Conservation (phyloP, 2,797 vertebrate genomes). For the Pantherophis vulpinus region DNA sequence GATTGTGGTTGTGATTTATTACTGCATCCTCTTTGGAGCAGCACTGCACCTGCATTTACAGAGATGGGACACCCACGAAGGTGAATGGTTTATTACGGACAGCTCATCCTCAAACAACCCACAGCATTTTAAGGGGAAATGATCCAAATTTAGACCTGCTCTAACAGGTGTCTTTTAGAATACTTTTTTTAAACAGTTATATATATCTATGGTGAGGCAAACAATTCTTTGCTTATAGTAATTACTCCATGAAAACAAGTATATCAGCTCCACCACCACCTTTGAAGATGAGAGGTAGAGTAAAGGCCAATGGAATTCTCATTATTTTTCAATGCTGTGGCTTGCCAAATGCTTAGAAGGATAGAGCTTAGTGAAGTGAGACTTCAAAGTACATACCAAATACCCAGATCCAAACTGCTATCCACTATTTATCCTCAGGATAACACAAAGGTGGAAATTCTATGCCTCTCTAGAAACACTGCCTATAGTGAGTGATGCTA, state of each 20-base stretch:
- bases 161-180: conserved; percentile 70
- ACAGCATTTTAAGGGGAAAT: conserved; percentile 58
- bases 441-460: background rate
- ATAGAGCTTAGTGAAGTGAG: conserved; percentile 44
- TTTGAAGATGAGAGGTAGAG: conserved; percentile 30
- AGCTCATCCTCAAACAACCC: conserved; percentile 51
- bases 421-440: background rate
- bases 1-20: conserved; percentile 75
- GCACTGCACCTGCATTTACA: conserved; percentile 72
- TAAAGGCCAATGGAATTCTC: conserved; percentile 62
- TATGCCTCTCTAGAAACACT: background rate
- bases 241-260: conserved; percentile 60
- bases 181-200: conserved; percentile 60
- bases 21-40: conserved; percentile 69
- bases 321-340: conserved; percentile 61
- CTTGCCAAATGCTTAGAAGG: conserved; percentile 59
- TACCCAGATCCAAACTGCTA: background rate
- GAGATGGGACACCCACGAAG: conserved; percentile 64
- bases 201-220: conserved; percentile 62
- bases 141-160: conserved; percentile 65
- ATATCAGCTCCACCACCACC: conserved; percentile 39
- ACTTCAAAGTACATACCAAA: conserved; percentile 20
- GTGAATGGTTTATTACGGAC: conserved; percentile 37
- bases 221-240: conserved; percentile 54
- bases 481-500: background rate